Conservation (phyloP, 2,888 invertebrate genomes). For the Dione vanillae region DNA sequence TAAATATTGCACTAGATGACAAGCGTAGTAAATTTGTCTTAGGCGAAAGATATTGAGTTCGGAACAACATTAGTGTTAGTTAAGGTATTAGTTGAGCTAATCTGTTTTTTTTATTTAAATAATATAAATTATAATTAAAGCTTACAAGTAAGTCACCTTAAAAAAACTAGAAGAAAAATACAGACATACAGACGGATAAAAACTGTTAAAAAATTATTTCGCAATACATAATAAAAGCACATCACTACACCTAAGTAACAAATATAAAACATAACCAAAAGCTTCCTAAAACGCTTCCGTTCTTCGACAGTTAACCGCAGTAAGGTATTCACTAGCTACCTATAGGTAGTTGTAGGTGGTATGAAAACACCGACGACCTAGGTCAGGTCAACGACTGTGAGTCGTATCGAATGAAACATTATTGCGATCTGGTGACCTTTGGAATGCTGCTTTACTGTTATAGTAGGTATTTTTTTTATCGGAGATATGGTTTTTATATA, state of each 20-base stretch:
- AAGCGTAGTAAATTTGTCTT: too few relatives aligned
- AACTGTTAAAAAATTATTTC: background rate
- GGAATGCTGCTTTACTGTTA: background rate
- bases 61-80: too few relatives aligned
- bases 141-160: too few relatives aligned
- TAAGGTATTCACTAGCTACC: background rate
- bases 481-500: too few relatives aligned
- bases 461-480: background rate
- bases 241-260: background rate
- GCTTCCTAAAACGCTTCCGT: conserved; percentile 16
- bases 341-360: background rate
- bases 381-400: conserved; percentile 31
- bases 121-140: too few relatives aligned
- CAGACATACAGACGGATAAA: too few relatives aligned
- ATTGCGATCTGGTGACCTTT: conserved; percentile 18
- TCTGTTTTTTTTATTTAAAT: too few relatives aligned
- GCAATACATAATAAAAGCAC: background rate
- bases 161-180: too few relatives aligned
- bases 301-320: conserved; percentile 10
- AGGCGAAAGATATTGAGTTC: too few relatives aligned
- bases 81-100: too few relatives aligned
- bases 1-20: too few relatives aligned
- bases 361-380: conserved; percentile 12
- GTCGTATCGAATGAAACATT: conserved; percentile 30
- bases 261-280: background rate